Conservation (phyloP, 2,113 vertebrate species). For the Larimichthys crocea region DNA sequence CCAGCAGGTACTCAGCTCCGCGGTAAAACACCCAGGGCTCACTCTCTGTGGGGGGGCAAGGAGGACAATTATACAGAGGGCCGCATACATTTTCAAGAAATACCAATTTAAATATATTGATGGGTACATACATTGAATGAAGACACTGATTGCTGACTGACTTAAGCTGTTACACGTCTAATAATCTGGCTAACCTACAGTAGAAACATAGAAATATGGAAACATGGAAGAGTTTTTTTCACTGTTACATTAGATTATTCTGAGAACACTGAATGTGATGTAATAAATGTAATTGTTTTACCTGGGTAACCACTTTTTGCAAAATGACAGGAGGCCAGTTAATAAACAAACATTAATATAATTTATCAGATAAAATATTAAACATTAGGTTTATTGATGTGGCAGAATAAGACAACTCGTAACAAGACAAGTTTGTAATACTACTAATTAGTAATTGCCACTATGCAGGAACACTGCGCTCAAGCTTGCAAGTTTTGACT, state of each 20-base stretch:
- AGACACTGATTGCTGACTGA: not conserved
- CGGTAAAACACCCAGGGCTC: constrained; percentile 91
- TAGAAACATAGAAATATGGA: not conserved
- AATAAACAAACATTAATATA: too few species aligned
- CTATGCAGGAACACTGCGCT: too few species aligned
- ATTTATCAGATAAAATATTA: too few species aligned
- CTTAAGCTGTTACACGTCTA: not conserved
- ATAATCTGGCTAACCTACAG: not conserved
- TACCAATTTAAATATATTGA: not conserved
- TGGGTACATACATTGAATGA: not conserved
- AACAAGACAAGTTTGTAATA: too few species aligned
- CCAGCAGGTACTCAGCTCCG: constrained; percentile 90
- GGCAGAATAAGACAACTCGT: too few species aligned
- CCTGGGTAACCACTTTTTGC: too few species aligned
- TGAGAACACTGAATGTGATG: not conserved
- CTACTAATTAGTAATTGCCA: too few species aligned
- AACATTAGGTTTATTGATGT: too few species aligned
- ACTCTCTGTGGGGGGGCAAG: constrained; percentile 83
- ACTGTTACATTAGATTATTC: not conserved
- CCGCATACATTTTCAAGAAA: not conserved
- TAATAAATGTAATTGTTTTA: too few species aligned
- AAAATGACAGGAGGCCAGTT: too few species aligned
- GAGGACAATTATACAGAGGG: not conserved
- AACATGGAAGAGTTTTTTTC: not conserved
- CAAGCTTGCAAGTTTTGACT: too few species aligned